Conservation (phyloP, 2,888 invertebrate species). For the Creontiades dilutus region DNA sequence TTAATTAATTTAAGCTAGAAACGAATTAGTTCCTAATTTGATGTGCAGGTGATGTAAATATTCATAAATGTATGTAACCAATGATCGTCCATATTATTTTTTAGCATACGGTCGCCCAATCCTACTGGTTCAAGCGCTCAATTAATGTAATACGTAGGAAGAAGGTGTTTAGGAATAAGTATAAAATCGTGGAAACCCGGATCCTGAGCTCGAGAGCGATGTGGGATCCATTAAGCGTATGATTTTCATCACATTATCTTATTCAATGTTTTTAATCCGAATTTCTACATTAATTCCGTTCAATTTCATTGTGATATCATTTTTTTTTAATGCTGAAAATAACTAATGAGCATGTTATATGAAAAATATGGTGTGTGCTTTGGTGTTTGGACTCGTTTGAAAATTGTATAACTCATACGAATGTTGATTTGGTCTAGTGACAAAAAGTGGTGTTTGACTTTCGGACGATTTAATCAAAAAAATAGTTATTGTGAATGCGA, state of each 20-base stretch:
- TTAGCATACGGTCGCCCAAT: slow-evolving; percentile 75
- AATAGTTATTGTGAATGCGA: not conserved
- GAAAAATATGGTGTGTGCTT: not conserved
- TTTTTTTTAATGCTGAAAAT: not conserved
- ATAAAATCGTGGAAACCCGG: slow-evolving; percentile 75
- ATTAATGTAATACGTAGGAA: slow-evolving; percentile 75
- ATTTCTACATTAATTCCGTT: not conserved
- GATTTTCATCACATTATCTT: not conserved
- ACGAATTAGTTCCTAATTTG: not conserved
- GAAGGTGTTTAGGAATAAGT: slow-evolving; percentile 75
- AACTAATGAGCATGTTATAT: not conserved
- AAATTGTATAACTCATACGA: not conserved
- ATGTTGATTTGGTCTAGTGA: not conserved
- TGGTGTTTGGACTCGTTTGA: not conserved
- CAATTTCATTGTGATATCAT: slow-evolving; percentile 31
- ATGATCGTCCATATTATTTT: slow-evolving; percentile 63
- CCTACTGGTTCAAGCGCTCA: slow-evolving; percentile 75
- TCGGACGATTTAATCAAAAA: not conserved
- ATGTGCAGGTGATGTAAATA: not conserved
- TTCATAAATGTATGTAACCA: slow-evolving; percentile 19
- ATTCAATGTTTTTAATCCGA: not conserved
- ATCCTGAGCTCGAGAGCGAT: slow-evolving; percentile 71
- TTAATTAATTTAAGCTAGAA: not conserved
- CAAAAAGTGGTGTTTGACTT: not conserved
- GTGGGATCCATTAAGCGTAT: slow-evolving; percentile 73